Conservation (phyloP, 2,113 vertebrate species). For the Trematocara nigrifrons region DNA sequence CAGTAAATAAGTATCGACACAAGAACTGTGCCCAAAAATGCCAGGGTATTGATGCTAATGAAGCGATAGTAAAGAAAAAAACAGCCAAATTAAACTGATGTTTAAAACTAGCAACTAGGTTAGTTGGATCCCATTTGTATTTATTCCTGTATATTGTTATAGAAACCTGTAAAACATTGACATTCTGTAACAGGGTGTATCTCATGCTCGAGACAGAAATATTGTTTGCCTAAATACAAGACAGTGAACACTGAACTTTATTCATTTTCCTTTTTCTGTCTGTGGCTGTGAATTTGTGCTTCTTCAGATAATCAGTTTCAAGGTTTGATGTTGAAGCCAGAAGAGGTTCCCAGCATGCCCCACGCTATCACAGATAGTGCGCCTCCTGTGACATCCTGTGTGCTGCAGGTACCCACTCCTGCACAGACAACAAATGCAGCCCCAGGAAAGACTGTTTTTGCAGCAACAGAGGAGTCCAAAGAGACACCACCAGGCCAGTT, state of each 20-base stretch:
- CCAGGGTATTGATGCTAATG: not conserved
- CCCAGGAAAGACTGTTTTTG: not conserved
- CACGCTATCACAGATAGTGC: conserved; percentile 33
- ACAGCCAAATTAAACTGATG: not conserved
- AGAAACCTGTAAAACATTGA: not conserved
- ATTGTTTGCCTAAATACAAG: not conserved
- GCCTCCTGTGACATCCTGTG: conserved; percentile 16
- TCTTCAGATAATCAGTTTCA: conserved; percentile 50
- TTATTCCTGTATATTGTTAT: not conserved
- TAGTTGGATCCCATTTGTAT: not conserved
- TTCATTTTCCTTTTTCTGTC: not conserved
- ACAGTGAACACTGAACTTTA: not conserved
- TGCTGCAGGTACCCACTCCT: conserved; percentile 44
- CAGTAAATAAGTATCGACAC: not conserved
- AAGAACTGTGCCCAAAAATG: not conserved
- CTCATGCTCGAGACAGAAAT: not conserved
- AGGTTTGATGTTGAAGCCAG: conserved; percentile 67
- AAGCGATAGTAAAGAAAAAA: not conserved
- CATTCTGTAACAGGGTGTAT: not conserved
- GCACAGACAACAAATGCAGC: conserved; percentile 46
- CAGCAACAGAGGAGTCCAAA: conserved; percentile 59
- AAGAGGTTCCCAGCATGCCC: conserved; percentile 57
- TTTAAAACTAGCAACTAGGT: not conserved
- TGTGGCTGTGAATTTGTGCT: not conserved
- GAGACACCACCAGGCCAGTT: conserved; percentile 68